Base-by-base conservation (phyloP, 2,888 invertebrate genomes). In the Nebria brevicollis region DNA sequence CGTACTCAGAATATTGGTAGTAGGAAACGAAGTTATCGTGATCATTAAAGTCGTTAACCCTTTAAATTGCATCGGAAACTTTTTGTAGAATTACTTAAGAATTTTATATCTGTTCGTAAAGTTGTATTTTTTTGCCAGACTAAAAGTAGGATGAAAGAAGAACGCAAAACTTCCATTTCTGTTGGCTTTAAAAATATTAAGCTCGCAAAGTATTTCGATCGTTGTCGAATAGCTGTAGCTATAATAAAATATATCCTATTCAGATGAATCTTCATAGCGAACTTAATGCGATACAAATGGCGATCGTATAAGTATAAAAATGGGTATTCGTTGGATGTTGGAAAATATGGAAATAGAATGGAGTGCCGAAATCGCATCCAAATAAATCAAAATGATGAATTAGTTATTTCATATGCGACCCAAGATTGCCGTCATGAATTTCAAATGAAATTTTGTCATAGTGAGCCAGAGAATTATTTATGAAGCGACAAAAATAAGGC, bases 351-450 rank as follows among this genome's bases (percentile, higher is more conserved):
- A 80, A 80, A 80, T 80, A 80, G 80, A 80, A 80, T 80, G 75
- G 75, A 80, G 80, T 80, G 80, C 80, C 75, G 81, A 81, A 81
- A 81, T 81, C 81, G 72, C 77, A 81, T 72, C 77, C 66, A 81
- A 77, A 81, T 81, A 81, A 81, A 81, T 81, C 81, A 81, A 81
- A 81, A 72, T 81, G 81, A 81, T 81, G 81, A 81, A 81, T 81
- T 81, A 81, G 81, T 81, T 81, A 81, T 81, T 76, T 77, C 77
- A 81, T 80, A 76, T 77, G 77, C 76, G 81, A 76, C 66, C 77
- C 77, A 73, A 76, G 81, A 81, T 76, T 81, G 77, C 77, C 77
- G 77, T 76, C 81, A 81, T 81, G 81, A 81, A 81, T 81, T 81
- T 73, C 72, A 81, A 81, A 81, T 81, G 77, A 72, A 81, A 81